Evolutionary conservation across 30 jellyfish, hydroid and myxozoan genomes (phyloP).

Genomic region (Rhopilema esculentum): DNA sequence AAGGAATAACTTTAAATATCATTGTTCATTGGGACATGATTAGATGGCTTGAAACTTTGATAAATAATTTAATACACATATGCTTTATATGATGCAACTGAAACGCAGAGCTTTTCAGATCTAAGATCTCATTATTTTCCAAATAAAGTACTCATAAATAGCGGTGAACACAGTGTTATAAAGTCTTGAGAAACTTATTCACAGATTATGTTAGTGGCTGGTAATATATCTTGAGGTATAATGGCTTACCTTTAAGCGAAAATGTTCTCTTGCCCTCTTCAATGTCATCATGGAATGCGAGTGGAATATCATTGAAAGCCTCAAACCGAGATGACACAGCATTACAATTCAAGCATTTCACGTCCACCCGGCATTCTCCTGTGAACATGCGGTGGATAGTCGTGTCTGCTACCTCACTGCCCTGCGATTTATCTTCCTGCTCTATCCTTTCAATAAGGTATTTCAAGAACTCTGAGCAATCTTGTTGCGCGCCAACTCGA

Average conservation of each 20-base stretch:
- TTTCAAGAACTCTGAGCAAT: slow-evolving; percentile 95
- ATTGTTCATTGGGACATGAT: too few species aligned
- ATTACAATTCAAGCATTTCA: slow-evolving; percentile 80
- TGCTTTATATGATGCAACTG: too few species aligned
- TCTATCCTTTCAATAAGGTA: slow-evolving; percentile 73
- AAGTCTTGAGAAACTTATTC: too few species aligned
- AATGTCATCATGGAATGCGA: slow-evolving; percentile 66
- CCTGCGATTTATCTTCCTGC: slow-evolving; percentile 61
- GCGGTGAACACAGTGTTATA: too few species aligned
- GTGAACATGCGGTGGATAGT: slow-evolving; percentile 58
- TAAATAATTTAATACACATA: too few species aligned
- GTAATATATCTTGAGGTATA: too few species aligned
- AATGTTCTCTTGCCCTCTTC: slow-evolving; percentile 29
- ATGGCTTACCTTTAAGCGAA: slow-evolving; percentile 31
- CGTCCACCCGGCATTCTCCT: slow-evolving; percentile 74
- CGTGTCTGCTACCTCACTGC: not conserved
- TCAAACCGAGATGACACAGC: slow-evolving; percentile 71
- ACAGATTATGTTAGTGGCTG: too few species aligned
- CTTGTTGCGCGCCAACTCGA: slow-evolving; percentile 92
- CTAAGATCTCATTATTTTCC: too few species aligned
- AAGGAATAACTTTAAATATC: too few species aligned
- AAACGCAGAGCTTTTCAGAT: too few species aligned
- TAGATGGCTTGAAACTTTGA: too few species aligned
- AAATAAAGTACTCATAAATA: too few species aligned
- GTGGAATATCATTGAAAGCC: slow-evolving; percentile 87